Base-by-base conservation (phyloP, 2,113 vertebrate genomes). In the Gallinago media region DNA sequence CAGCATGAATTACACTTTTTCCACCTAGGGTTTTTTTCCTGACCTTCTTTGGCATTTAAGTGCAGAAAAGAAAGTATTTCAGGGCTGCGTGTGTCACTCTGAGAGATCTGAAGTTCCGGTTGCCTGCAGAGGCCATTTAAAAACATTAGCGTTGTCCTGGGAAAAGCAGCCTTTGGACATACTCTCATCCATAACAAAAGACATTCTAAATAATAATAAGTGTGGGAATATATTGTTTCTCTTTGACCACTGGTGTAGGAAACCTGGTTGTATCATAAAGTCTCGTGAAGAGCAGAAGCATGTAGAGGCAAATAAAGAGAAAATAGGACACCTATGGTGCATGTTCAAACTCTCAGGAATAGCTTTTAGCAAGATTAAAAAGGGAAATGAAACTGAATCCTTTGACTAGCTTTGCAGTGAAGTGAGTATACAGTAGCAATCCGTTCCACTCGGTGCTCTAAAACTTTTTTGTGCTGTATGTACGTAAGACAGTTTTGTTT, bases 151-250 rank as follows among this genome's bases (percentile, higher is more conserved):
- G 16, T 58, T 95, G 52, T 82, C 92, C 80, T 96, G 90, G 94
- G 92, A 96, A 97, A 97, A 95, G 86, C 71, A 88, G 87, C 49
- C 89, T 88, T 97, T 93, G 36, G 62, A 93, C 79, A 94, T 94
- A 91, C 94, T 92, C 89, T 97, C 83, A 97, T 93, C 72, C 94
- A 95, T 95, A 96, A 97, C 81, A 98, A 98, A 98, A 86, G 90
- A 95, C 93, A 98, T 96, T 95, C 91, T 88, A 97, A 98, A 97
- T 94, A 97, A 96, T 91, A 98, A 96, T 96, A 96, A 96, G 78
- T 92, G 94, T 96, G 95, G 97, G 88, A 97, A 98, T 96, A 95
- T 85, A 96, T 10, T 74, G 96, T 89, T 95, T 93, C 94, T 96
- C 65, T 97, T 97, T 96, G 94, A 97, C 97, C 46, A 95, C 67